Base-by-base conservation (phyloP, 92 coral and sea anemone genomes). In the Paragorgia papillata region DNA sequence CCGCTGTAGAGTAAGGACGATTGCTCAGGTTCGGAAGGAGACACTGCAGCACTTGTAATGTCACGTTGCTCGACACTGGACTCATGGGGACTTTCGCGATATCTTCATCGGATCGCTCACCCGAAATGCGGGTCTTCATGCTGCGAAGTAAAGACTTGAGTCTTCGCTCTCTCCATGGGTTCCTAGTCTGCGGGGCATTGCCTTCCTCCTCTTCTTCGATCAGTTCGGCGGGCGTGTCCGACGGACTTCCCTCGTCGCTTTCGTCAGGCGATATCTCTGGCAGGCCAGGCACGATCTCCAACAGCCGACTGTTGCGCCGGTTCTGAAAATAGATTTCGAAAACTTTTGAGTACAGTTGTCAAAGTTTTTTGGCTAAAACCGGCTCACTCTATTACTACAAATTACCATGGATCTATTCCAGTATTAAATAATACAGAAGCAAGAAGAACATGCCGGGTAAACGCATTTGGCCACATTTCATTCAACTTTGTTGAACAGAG, bases 141-240 rank as follows among this genome's bases (percentile, higher is more conserved):
- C 78, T 71, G 1, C 19, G 29, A 3, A 71, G 64, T n/a, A 71
- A 71, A 7, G 78, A 71, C 18, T 71, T 53, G 31, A 71, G 57
- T 9, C 64, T 53, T n/a, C 78, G 63, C 18, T 71, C 78, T 4
- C 64, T 57, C 78, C 78, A 71, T 44, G 75, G 58, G 27, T 35
- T 32, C 12, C 13, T 2, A 0, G 2, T 9, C 14, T 15, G 34
- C 9, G 59, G 24, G 6, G 12, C 61, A 3, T 35, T 64, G 31
- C 39, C 78, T 25, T 10, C 62, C 15, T 7, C 49, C 60, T 24
- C 62, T 7, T 46, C n/a, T 9, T 60, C 15, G 15, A 27, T 10
- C 7, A n/a, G 60, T 29, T 69, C 76, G 30, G 62, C 43, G 44
- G 41, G 17, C 29, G 24, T 56, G 25, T 37, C 43, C 10, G 6